Evolutionary conservation across 2,888 invertebrate species (phyloP).

Genomic region (Phania funesta): DNA sequence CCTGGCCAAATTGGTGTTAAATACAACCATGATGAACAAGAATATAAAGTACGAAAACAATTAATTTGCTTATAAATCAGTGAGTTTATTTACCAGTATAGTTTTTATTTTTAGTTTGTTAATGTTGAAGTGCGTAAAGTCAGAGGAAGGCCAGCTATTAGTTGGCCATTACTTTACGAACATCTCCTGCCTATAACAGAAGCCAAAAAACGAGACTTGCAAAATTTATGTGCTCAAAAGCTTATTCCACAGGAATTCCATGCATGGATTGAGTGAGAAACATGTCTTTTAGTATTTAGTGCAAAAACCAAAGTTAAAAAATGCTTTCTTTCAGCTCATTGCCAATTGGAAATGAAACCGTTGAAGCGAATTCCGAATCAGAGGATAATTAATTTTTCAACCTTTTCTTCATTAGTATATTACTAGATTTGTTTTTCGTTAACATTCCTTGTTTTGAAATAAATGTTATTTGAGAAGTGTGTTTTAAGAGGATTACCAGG

Average conservation of each 20-base stretch:
- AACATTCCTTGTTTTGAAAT: no score
- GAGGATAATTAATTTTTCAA: background rate
- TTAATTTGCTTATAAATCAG: slow-evolving; percentile 25
- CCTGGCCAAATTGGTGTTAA: slow-evolving; percentile 20
- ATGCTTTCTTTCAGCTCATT: background rate
- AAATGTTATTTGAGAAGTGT: no score
- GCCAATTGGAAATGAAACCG: background rate
- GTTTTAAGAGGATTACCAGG: background rate
- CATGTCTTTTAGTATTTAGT: background rate
- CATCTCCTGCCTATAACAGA: slow-evolving; percentile 1
- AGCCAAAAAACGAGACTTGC: background rate
- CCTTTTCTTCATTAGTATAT: slow-evolving; percentile 1
- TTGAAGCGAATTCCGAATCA: no score
- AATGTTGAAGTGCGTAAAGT: slow-evolving; percentile 9
- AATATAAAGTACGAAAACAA: slow-evolving; percentile 32
- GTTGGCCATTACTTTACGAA: slow-evolving; percentile 5
- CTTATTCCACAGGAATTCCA: background rate
- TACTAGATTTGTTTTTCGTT: no score
- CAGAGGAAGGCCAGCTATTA: slow-evolving; percentile 3
- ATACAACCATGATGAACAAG: slow-evolving; percentile 20
- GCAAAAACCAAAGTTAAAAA: background rate
- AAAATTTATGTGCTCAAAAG: background rate
- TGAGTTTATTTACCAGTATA: slow-evolving; percentile 15
- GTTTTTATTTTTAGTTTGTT: slow-evolving; percentile 16
- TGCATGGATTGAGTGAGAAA: background rate